Evolutionary conservation across 1,140 invertebrate species (phyloP).

Genomic region (Tetranychus urticae): DNA sequence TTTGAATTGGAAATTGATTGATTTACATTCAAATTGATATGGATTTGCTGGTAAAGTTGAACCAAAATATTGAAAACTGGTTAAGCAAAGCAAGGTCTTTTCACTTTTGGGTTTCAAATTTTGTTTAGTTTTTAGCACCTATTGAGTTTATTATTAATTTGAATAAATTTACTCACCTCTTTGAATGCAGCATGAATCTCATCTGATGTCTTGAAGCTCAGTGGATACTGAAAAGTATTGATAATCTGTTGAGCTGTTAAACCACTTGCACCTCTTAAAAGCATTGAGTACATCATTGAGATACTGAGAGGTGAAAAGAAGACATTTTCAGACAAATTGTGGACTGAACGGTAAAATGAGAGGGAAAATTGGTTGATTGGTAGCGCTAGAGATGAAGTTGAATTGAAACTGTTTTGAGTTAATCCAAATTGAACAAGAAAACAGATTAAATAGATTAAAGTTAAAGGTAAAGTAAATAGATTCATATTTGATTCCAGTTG

Average conservation of each 20-base stretch:
- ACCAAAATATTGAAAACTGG: no score
- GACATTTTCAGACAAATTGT: slow-evolving; percentile 8
- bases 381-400: neutral
- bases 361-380: neutral
- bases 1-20: no score
- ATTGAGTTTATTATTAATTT: neutral
- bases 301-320: slow-evolving; percentile 17
- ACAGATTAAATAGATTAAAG: no score
- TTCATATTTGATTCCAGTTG: no score
- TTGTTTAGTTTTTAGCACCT: no score
- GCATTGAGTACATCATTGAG: slow-evolving; percentile 13
- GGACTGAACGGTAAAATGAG: neutral
- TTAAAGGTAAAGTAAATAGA: no score
- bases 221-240: neutral
- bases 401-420: neutral
- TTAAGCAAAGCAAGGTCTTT: no score
- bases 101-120: no score
- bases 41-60: no score
- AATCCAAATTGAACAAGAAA: no score
- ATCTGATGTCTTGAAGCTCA: neutral
- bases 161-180: neutral
- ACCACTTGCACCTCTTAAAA: slow-evolving; percentile 11
- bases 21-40: no score
- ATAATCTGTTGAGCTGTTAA: slow-evolving; percentile 9
- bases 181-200: neutral